These are phyloP conservation scores for Chymomyza procnemis DNA, from an alignment of 2,888 invertebrate genomes.

Conservation along the genomic window DNA sequence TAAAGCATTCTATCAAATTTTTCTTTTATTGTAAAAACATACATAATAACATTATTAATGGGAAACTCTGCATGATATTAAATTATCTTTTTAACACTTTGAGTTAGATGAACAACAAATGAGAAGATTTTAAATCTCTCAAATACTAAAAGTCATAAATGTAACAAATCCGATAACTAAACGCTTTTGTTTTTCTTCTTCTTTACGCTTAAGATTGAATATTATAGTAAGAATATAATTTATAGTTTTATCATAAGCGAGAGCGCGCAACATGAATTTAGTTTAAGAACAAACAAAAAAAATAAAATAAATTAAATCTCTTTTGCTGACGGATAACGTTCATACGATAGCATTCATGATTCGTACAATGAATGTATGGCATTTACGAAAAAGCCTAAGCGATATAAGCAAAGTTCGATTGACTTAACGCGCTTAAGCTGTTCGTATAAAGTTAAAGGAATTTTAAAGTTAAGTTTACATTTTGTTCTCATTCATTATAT, in stretches of 20 bases:
- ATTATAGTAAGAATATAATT: not conserved
- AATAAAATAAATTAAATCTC: too few species aligned
- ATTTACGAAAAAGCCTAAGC: too few species aligned
- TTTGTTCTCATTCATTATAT: not conserved
- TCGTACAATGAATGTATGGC: too few species aligned
- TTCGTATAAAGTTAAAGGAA: too few species aligned
- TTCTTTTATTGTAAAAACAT: constrained; percentile 53
- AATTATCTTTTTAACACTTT: constrained; percentile 50
- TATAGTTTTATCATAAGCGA: not conserved
- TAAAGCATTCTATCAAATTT: constrained; percentile 48
- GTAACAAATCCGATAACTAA: not conserved
- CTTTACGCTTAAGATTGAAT: not conserved
- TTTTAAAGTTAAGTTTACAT: not conserved
- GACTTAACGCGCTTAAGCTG: too few species aligned
- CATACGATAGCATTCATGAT: too few species aligned
- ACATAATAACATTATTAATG: constrained; percentile 36
- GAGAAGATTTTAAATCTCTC: constrained; percentile 47
- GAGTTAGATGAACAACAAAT: constrained; percentile 55
- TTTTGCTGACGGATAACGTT: not conserved
- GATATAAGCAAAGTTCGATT: too few species aligned
- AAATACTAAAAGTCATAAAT: constrained; percentile 32
- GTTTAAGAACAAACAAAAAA: not conserved
- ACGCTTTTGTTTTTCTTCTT: not conserved
- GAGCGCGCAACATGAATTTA: not conserved
- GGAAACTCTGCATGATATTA: constrained; percentile 5